A percentile compares a stretch with the other conserved stretches of the same genome.
Evolutionary conservation across 2,888 invertebrate species (phyloP).

Genomic region (Folsomia manolachei): DNA sequence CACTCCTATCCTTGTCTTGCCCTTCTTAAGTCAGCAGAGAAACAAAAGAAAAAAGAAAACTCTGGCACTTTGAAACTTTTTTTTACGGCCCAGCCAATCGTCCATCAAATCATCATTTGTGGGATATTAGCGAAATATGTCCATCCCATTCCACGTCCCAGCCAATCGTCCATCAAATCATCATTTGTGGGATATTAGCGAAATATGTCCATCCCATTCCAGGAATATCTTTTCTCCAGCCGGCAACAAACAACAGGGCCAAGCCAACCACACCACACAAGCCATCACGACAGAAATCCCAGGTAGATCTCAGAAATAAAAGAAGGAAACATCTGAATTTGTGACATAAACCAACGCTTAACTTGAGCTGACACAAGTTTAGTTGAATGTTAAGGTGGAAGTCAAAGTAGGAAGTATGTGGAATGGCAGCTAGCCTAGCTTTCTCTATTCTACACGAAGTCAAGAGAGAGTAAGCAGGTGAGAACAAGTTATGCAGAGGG

Average conservation of each 20-base stretch:
- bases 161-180: slow-evolving; percentile 36
- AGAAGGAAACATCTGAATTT: too few relatives aligned
- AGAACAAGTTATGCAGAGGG: too few relatives aligned
- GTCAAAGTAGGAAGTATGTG: too few relatives aligned
- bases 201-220: background rate
- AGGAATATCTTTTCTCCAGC: slow-evolving; percentile 6
- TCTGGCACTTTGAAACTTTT: background rate
- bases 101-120: slow-evolving; percentile 42
- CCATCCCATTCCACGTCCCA: slow-evolving; percentile 1
- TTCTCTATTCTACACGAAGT: too few relatives aligned
- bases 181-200: slow-evolving; percentile 39
- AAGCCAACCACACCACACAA: slow-evolving; percentile 14
- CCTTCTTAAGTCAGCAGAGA: too few relatives aligned
- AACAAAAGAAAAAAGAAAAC: background rate
- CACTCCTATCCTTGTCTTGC: too few relatives aligned
- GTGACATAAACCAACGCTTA: too few relatives aligned
- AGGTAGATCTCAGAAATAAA: background rate
- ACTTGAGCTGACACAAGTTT: too few relatives aligned
- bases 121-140: slow-evolving; percentile 29
- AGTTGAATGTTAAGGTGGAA: too few relatives aligned
- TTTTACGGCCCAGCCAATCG: slow-evolving; percentile 16
- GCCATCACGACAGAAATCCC: background rate
- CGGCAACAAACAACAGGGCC: slow-evolving; percentile 15
- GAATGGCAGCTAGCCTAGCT: too few relatives aligned
- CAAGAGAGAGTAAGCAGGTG: too few relatives aligned